These are phyloP conservation scores for Diadophis punctatus DNA, from an alignment of 2,113 vertebrate species.

Conservation along the genomic window DNA sequence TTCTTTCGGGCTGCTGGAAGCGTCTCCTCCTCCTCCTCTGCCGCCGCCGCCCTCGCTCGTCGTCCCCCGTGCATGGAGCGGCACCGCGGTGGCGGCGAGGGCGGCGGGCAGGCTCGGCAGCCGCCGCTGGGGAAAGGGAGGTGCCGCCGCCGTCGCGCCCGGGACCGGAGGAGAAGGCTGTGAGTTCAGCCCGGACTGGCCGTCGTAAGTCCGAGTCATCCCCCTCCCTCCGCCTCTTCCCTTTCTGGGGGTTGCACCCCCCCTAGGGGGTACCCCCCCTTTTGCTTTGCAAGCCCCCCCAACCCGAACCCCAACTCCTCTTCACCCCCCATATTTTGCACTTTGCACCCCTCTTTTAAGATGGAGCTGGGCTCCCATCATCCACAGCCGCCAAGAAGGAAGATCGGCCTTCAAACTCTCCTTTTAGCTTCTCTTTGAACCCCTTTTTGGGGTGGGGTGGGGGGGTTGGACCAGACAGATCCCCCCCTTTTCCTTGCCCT, in stretches of 20 bases:
- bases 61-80: constrained; percentile 25
- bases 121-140: constrained; percentile 2
- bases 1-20: background rate
- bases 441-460: background rate
- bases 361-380: background rate
- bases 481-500: background rate
- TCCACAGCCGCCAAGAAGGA: background rate
- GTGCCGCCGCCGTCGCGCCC: background rate
- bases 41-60: background rate
- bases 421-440: background rate
- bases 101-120: constrained; percentile 12
- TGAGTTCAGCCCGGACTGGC: background rate
- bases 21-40: background rate
- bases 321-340: background rate
- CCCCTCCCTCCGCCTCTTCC: too few relatives aligned
- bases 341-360: background rate
- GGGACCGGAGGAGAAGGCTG: background rate
- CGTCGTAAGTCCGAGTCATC: background rate
- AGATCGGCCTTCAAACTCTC: too few relatives aligned
- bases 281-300: too few relatives aligned
- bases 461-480: background rate
- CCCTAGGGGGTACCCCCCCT: too few relatives aligned
- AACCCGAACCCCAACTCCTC: too few relatives aligned
- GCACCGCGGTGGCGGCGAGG: constrained; percentile 4
- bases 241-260: too few relatives aligned